Evolutionary conservation across 2,888 invertebrate genomes (phyloP), one percentile per base, ranked within the genome.

Genomic region (Drosophila barbarae): DNA sequence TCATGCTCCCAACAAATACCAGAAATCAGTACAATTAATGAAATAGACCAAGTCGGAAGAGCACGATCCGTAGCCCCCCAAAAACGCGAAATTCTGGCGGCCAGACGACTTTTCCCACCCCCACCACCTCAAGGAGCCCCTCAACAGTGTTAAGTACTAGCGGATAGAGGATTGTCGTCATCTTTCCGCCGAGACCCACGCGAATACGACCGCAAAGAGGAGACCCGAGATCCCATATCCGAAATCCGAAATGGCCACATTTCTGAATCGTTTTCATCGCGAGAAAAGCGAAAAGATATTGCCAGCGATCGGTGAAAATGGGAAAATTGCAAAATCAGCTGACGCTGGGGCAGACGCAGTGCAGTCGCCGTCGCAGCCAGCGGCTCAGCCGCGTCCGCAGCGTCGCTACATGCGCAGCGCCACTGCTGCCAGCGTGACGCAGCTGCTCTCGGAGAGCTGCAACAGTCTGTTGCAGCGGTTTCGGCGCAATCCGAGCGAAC

Each of bases 361-460:
- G n/a, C 72, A 58, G 52, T 86, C 92, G 88, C 87, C 90, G 59
- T 91, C 93, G 69, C 92, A 93, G 74, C 92, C 41, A 6, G 41
- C 41, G 21, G 41, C 13, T 13, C 41, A 41, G 41, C 86, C 92
- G 88, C 87, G 91, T 60, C 91, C 93, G 70, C 92, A 93, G 75
- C 92, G 92, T 87, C 93, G 95, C 74, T 95, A 96, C 90, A 91
- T 93, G 74, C 93, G 96, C 71, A 91, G 93, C 71, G 95, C 96
- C 53, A 93, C 94, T 47, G 93, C 94, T 44, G 93, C 93, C 53
- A 96, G 95, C 90, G 95, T 96, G 80, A 94, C 95, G 73, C 96
- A 96, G 90, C 91, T 96, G 84, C 91, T 96, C 79, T 94, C 94
- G 77, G 96, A 96, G 88, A 95, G 96, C 79, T 96, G 95, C 90